Evolutionary conservation across 2,113 vertebrate species (phyloP), one percentile per base, ranked within the genome.

Genomic region (Ammodytes marinus): DNA sequence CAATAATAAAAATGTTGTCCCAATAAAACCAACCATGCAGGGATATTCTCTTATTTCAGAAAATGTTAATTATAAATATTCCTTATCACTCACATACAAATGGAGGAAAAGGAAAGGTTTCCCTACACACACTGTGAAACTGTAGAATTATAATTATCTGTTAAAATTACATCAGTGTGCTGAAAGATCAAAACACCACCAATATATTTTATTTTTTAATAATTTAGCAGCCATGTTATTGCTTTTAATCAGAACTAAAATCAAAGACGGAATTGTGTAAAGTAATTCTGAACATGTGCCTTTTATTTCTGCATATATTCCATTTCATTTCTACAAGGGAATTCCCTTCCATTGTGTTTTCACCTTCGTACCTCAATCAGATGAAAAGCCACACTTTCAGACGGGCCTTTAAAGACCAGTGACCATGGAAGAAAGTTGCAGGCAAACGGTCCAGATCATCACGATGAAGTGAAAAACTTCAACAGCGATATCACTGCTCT

Each of bases 401-500:
- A 0, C 0, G 42, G 11, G 58, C 35, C 54, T 81, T 76, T 69
- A 66, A 69, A 80, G 77, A 43, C 66, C 46, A 47, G 77, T 55
- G 87, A 19, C 58, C 86, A 74, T 66, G 74, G 90, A 84, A 78
- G 73, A 80, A 78, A 88, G 54, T 4, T 1, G 79, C 67, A 58
- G 77, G 77, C 69, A 89, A 85, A 58, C 76, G 17, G 64, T 55
- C 17, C 79, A 84, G 88, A 86, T 66, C 64, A 87, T 89, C 79
- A 55, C 0, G 69, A 84, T 79, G 46, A 90, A 90, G 79, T 19
- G 79, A 89, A 83, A 81, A 68, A 86, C 54, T 77, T 72, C 74
- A 90, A 79, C 71, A 64, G 83, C 84, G 64, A 75, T 86, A 88
- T 93, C 85, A 76, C 80, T 85, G 88, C 81, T 80, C 83, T 47